phyloP scores from a whole-genome alignment of 2,797 vertebrate genomes.

The Scolopax bukidnonensis region DNA sequence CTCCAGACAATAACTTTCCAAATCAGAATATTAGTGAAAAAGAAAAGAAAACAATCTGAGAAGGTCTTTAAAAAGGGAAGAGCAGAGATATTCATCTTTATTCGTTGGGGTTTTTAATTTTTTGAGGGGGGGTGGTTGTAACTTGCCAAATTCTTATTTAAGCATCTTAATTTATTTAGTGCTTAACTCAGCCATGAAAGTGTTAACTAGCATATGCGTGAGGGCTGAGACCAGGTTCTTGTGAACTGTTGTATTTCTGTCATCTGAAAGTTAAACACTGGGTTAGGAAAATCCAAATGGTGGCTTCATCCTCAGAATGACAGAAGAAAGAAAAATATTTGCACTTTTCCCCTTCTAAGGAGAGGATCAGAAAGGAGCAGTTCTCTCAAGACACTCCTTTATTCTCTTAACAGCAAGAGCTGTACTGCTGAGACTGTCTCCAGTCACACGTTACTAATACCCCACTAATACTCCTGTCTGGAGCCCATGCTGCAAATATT shows the following conservation, averaged over 20 bases:
- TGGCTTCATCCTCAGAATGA: conserved; percentile 16
- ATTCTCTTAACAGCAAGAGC: conserved; percentile 6
- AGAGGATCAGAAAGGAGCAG: neutral
- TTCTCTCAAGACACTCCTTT: conserved; percentile 13
- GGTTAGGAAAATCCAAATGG: conserved; percentile 38
- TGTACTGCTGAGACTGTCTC: neutral
- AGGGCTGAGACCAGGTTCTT: neutral
- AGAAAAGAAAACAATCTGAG: neutral
- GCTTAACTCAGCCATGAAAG: neutral
- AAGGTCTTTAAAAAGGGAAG: neutral
- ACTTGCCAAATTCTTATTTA: neutral
- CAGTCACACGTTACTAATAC: conserved; percentile 16
- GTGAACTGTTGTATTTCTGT: conserved; percentile 6
- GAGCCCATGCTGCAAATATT: neutral
- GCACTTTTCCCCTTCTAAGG: conserved; percentile 9
- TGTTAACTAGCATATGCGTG: neutral
- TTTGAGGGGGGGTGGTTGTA: neutral
- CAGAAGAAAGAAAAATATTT: conserved; percentile 55
- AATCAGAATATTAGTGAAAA: neutral
- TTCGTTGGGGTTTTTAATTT: neutral
- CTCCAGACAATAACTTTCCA: neutral
- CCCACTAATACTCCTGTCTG: conserved; percentile 30
- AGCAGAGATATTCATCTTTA: neutral
- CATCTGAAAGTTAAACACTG: conserved; percentile 48
- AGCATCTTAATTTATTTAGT: neutral